A percentile compares a stretch with the other conserved stretches of the same genome.
phyloP scores from a whole-genome alignment of 1,140 invertebrate species.

The Tribolium castaneum region DNA sequence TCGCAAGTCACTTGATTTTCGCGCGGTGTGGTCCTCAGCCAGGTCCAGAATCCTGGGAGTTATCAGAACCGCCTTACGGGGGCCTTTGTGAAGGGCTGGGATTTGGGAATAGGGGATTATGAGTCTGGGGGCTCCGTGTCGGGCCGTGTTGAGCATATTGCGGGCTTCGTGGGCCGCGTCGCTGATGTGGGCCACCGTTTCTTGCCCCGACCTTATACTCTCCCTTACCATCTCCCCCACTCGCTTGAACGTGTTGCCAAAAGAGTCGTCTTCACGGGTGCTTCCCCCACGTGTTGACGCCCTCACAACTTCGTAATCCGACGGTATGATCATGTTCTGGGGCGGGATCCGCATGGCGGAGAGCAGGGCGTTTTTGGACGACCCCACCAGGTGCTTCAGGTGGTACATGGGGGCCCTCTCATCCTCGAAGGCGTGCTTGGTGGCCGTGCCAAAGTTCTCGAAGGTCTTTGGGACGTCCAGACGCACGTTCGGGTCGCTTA shows the following conservation, averaged over 20 bases:
- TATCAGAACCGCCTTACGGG: constrained; percentile 53
- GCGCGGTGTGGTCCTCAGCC: constrained; percentile 9
- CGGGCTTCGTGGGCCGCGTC: constrained; percentile 56
- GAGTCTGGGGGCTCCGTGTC: constrained; percentile 48
- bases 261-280: neutral
- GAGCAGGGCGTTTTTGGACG: constrained; percentile 56
- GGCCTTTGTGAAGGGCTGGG: constrained; percentile 11
- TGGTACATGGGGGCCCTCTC: constrained; percentile 59
- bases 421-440: constrained; percentile 58
- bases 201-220: constrained; percentile 54
- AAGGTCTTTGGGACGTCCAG: constrained; percentile 54
- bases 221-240: constrained; percentile 52
- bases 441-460: constrained; percentile 56
- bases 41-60: constrained; percentile 55
- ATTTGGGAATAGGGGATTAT: constrained; percentile 46
- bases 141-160: constrained; percentile 46
- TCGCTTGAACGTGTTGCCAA: constrained; percentile 3
- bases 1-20: neutral
- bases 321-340: constrained; percentile 58
- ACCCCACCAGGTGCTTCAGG: constrained; percentile 57
- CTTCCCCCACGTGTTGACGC: neutral
- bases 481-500: constrained; percentile 49
- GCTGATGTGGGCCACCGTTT: constrained; percentile 53
- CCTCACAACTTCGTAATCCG: constrained; percentile 57
- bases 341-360: constrained; percentile 57